A percentile compares a stretch with the other conserved stretches of the same genome.
phyloP scores from a whole-genome alignment of 2,888 invertebrate genomes.

The Amblyjoppa fuscipennis region DNA sequence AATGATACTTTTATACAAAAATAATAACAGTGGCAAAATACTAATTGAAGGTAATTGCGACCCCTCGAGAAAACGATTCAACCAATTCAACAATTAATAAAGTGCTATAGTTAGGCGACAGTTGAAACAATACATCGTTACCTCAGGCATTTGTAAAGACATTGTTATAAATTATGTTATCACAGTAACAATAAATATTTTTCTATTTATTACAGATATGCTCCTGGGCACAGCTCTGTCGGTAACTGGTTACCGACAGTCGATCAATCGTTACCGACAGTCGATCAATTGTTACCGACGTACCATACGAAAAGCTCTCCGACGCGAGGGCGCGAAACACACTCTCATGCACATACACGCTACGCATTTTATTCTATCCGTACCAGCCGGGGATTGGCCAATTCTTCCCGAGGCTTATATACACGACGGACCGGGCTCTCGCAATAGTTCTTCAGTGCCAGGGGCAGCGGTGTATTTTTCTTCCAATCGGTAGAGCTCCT shows the following conservation, averaged over 20 bases:
- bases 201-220: not conserved
- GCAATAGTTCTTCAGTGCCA: conserved; percentile 3
- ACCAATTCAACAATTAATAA: not conserved
- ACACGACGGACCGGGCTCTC: not conserved
- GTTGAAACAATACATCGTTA: not conserved
- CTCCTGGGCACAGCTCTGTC: not conserved
- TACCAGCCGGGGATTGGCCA: not conserved
- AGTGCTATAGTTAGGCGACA: not conserved
- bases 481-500: conserved; percentile 40
- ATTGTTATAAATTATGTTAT: too few relatives aligned
- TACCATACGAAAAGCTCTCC: not conserved
- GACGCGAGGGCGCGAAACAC: not conserved
- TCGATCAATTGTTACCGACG: not conserved
- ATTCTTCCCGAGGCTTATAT: conserved; percentile 1
- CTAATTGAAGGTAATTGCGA: not conserved
- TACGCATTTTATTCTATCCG: not conserved
- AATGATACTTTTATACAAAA: not conserved
- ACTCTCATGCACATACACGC: not conserved
- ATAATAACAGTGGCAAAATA: not conserved
- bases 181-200: not conserved
- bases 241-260: not conserved
- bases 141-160: too few relatives aligned
- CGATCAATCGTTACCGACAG: not conserved
- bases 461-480: conserved; percentile 29
- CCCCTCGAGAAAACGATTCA: not conserved